Evolutionary conservation across 1,140 invertebrate species (phyloP).

Genomic region (Brachionus koreanus): DNA sequence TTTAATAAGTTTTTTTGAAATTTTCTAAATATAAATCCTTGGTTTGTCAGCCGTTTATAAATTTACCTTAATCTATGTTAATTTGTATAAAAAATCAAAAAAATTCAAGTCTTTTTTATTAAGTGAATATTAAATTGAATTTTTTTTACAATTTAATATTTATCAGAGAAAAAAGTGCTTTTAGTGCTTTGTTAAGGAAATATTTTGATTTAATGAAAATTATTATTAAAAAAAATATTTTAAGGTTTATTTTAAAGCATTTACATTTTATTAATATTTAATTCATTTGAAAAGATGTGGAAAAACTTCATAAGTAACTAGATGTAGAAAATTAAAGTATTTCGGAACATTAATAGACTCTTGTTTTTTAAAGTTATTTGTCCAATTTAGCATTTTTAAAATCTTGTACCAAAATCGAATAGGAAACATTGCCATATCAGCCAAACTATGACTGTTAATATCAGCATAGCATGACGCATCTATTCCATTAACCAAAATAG

Average conservation of each 20-base stretch:
- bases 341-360: background rate
- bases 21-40: too few species aligned
- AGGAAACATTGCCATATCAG: constrained; percentile 62
- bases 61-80: too few species aligned
- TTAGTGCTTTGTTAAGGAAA: too few species aligned
- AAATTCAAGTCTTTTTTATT: too few species aligned
- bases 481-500: constrained; percentile 80
- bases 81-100: too few species aligned
- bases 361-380: background rate
- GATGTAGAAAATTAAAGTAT: constrained; percentile 13
- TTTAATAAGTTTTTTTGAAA: too few species aligned
- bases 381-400: background rate
- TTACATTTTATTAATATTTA: background rate
- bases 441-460: constrained; percentile 74
- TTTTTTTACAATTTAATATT: too few species aligned
- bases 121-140: too few species aligned
- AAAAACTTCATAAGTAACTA: background rate
- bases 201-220: too few species aligned
- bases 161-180: too few species aligned
- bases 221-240: background rate
- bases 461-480: constrained; percentile 90
- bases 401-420: constrained; percentile 23
- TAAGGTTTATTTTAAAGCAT: constrained; percentile 2
- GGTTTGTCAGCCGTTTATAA: too few species aligned
- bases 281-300: constrained; percentile 4